Percentiles rank a stretch among this genome's conserved stretches.
Evolutionary conservation across 2,888 invertebrate genomes (phyloP).

Genomic region (Zelleria hepariella): DNA sequence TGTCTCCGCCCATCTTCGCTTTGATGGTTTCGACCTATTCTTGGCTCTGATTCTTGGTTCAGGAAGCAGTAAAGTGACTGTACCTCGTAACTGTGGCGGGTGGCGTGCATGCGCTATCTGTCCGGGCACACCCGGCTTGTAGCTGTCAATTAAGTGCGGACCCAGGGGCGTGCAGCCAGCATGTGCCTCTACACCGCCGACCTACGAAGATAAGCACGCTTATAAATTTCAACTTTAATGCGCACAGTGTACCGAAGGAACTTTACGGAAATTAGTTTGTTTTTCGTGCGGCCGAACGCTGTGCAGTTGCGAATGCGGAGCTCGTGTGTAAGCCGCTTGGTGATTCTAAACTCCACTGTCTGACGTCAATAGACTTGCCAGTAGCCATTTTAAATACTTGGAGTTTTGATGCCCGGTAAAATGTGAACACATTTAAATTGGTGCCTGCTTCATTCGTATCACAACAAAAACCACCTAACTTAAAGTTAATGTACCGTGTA

Average conservation of each 20-base stretch:
- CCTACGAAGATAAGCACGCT: neutral
- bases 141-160: slow-evolving; percentile 34
- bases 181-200: neutral
- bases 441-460: too few relatives aligned
- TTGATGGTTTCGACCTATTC: too few relatives aligned
- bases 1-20: too few relatives aligned
- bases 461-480: too few relatives aligned
- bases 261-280: neutral
- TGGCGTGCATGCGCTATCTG: slow-evolving; percentile 9
- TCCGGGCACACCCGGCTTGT: slow-evolving; percentile 15
- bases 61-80: neutral
- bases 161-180: slow-evolving; percentile 12
- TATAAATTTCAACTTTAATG: neutral
- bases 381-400: too few relatives aligned
- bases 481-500: neutral
- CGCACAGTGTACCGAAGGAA: neutral
- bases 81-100: neutral
- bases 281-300: neutral
- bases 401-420: too few relatives aligned
- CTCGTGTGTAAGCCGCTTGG: neutral
- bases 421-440: too few relatives aligned
- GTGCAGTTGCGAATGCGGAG: neutral
- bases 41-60: too few relatives aligned
- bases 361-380: neutral
- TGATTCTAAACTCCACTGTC: neutral